Evolutionary conservation across 2,888 invertebrate genomes (phyloP).

Genomic region (Disparrhopalites patrizii): DNA sequence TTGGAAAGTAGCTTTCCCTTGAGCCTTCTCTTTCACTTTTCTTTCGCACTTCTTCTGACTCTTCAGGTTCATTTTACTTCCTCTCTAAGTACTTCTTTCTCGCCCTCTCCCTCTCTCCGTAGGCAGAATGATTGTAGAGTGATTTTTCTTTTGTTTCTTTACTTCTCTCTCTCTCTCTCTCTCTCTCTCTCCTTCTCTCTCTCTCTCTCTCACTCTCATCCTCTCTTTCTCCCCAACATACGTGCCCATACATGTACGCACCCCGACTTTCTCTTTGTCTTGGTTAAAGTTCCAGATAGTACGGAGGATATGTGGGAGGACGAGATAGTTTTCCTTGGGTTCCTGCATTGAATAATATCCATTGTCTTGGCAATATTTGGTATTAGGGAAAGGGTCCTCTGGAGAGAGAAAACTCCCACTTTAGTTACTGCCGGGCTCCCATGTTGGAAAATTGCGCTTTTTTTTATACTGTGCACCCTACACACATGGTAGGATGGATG

Average conservation of each 20-base stretch:
- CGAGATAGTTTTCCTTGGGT: no score
- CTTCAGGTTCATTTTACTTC: no score
- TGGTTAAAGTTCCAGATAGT: background rate
- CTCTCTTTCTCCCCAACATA: background rate
- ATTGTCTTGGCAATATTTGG: no score
- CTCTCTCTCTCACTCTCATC: background rate
- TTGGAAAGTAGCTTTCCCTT: slow-evolving; percentile 13
- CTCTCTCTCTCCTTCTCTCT: background rate
- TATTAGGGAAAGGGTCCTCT: no score
- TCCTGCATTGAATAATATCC: no score
- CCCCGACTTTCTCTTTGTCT: background rate
- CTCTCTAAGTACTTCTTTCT: background rate
- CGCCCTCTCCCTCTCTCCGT: background rate
- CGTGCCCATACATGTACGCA: background rate
- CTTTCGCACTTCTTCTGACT: slow-evolving; percentile 2
- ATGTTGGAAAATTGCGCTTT: no score
- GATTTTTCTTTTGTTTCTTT: background rate
- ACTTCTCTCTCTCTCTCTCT: background rate
- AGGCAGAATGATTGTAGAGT: background rate
- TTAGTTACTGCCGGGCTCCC: no score
- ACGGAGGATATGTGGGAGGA: no score
- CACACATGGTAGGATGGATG: no score
- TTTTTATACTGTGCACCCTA: no score
- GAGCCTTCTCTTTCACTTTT: slow-evolving; percentile 20
- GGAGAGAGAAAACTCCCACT: no score